These are phyloP conservation scores for Clarias fuscus DNA, from an alignment of 2,797 vertebrate genomes.

Conservation along the genomic window DNA sequence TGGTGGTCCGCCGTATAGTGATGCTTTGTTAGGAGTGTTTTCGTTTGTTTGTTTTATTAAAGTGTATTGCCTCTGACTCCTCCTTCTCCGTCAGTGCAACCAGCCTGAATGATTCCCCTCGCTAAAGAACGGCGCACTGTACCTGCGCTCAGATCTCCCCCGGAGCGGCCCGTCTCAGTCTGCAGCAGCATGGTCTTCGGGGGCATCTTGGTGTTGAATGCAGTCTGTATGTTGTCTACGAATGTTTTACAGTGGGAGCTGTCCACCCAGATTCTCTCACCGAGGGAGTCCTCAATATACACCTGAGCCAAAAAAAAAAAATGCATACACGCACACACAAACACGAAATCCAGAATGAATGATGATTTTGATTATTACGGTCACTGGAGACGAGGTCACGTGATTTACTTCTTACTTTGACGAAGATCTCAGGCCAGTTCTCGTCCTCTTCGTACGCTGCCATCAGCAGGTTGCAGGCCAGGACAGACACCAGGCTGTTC, in stretches of 20 bases:
- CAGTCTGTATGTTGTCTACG: conserved; percentile 97
- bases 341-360: neutral
- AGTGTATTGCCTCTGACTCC: neutral
- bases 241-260: conserved; percentile 95
- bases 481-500: conserved; percentile 93
- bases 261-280: conserved; percentile 98
- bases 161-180: conserved; percentile 81
- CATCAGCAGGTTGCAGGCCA: conserved; percentile 96
- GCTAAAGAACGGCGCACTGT: conserved; percentile 63
- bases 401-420: conserved; percentile 77
- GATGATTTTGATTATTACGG: neutral
- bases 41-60: too few relatives aligned
- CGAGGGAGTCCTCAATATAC: conserved; percentile 96
- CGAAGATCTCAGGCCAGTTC: conserved; percentile 99
- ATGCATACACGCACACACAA: neutral
- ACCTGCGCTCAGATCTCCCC: conserved; percentile 96
- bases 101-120: neutral
- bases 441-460: conserved; percentile 97
- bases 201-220: conserved; percentile 94
- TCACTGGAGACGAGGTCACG: neutral
- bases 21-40: too few relatives aligned
- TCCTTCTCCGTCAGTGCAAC: neutral
- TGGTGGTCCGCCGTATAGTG: too few relatives aligned
- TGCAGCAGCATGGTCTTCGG: conserved; percentile 94
- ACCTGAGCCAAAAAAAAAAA: conserved; percentile 75